These are phyloP conservation scores for Eumaeus atala DNA, from an alignment of 1,140 invertebrate species.

Conservation along the genomic window DNA sequence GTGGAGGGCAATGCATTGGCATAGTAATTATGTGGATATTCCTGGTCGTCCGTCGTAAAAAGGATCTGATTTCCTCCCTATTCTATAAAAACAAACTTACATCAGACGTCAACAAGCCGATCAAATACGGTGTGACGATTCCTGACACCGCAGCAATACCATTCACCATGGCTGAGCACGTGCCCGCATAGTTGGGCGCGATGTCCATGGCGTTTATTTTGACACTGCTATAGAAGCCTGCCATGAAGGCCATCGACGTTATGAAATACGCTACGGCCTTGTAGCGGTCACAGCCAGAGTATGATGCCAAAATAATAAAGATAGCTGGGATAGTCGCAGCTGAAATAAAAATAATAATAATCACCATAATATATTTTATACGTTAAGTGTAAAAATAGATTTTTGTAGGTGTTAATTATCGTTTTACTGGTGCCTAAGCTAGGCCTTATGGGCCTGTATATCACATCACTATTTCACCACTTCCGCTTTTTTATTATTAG, in stretches of 20 bases:
- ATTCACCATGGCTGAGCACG: constrained; percentile 88
- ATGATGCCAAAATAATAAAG: constrained; percentile 86
- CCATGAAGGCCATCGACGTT: constrained; percentile 84
- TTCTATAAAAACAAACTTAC: too few species aligned
- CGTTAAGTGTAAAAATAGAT: too few species aligned
- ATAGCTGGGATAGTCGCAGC: constrained; percentile 82
- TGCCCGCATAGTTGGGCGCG: constrained; percentile 88
- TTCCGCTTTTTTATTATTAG: too few species aligned
- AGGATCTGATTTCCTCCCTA: too few species aligned
- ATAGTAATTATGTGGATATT: too few species aligned
- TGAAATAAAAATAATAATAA: constrained; percentile 51
- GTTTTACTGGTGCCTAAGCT: too few species aligned
- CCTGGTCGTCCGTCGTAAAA: too few species aligned
- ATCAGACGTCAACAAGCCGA: constrained; percentile 83
- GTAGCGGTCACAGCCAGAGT: constrained; percentile 82
- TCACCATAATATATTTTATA: neutral
- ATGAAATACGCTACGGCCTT: constrained; percentile 79
- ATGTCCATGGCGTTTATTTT: constrained; percentile 89
- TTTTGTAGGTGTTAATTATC: too few species aligned
- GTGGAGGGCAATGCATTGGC: too few species aligned
- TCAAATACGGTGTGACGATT: constrained; percentile 82
- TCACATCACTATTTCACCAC: too few species aligned
- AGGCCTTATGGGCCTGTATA: too few species aligned
- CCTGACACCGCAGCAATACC: constrained; percentile 88
- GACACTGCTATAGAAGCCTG: constrained; percentile 83